phyloP scores from a whole-genome alignment of 2,797 vertebrate genomes.

The Rhinatrema bivittatum region DNA sequence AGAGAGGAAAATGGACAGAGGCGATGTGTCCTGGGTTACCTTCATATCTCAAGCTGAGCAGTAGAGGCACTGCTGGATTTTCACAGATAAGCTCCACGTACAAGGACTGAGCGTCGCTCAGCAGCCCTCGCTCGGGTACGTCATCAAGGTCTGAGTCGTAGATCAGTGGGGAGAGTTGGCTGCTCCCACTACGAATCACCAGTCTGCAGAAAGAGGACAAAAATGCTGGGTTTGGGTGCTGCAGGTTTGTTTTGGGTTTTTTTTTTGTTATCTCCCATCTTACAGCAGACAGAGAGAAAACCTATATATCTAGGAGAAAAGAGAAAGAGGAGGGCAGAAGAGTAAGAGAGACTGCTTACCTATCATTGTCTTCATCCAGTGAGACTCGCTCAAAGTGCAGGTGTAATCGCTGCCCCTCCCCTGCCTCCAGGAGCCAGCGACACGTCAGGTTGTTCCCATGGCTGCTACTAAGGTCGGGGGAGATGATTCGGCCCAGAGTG shows the following conservation, averaged over 20 bases:
- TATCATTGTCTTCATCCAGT: slow-evolving; percentile 82
- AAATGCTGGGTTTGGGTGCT: background rate
- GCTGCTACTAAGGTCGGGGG: slow-evolving; percentile 67
- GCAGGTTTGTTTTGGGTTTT: too few relatives aligned
- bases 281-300: too few relatives aligned
- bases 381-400: slow-evolving; percentile 87
- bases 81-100: slow-evolving; percentile 83
- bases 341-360: slow-evolving; percentile 46
- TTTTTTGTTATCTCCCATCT: too few relatives aligned
- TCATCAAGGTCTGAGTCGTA: slow-evolving; percentile 87
- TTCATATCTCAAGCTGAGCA: slow-evolving; percentile 82
- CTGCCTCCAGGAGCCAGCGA: slow-evolving; percentile 84
- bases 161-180: slow-evolving; percentile 65
- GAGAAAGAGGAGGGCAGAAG: background rate
- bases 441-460: slow-evolving; percentile 81
- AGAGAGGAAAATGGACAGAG: background rate
- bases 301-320: background rate
- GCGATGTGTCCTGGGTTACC: slow-evolving; percentile 56
- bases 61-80: slow-evolving; percentile 76
- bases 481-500: slow-evolving; percentile 79
- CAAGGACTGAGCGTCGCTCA: slow-evolving; percentile 76
- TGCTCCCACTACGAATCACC: slow-evolving; percentile 79
- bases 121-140: slow-evolving; percentile 76
- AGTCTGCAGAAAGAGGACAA: slow-evolving; percentile 49
- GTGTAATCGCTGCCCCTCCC: slow-evolving; percentile 78